phyloP scores from a whole-genome alignment of 2,797 vertebrate species.

The Muscicapa striata region DNA sequence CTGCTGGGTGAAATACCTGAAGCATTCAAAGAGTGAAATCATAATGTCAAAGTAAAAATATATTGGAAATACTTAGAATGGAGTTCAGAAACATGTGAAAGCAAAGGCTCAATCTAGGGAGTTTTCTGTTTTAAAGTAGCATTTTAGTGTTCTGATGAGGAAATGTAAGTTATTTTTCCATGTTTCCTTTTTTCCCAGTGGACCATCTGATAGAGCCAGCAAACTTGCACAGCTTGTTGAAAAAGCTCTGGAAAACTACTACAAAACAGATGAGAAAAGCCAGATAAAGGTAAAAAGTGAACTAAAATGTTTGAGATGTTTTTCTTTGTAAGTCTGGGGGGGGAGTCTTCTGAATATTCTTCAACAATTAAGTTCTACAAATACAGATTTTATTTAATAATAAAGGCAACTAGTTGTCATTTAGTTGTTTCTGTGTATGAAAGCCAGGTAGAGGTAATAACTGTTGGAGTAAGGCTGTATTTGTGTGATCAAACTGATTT shows the following conservation, averaged over 20 bases:
- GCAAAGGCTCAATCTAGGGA: neutral
- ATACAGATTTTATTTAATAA: neutral
- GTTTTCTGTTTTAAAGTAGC: neutral
- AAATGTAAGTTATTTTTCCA: neutral
- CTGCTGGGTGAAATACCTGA: neutral
- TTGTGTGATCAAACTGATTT: neutral
- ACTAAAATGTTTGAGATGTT: neutral
- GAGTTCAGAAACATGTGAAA: neutral
- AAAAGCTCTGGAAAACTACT: constrained; percentile 85
- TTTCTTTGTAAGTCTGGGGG: neutral
- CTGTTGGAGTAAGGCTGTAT: neutral
- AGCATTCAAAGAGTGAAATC: neutral
- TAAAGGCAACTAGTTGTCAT: neutral
- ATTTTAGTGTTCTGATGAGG: neutral
- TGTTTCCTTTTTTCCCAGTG: constrained; percentile 76
- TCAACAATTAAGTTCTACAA: neutral
- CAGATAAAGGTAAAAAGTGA: constrained; percentile 87
- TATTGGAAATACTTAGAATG: neutral
- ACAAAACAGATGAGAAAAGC: constrained; percentile 84
- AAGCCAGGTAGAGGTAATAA: neutral
- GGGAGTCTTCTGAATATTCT: neutral
- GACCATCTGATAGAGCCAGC: constrained; percentile 84
- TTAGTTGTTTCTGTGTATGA: neutral
- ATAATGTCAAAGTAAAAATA: neutral
- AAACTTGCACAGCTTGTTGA: constrained; percentile 90